phyloP scores from a whole-genome alignment of 2,888 invertebrate species.

The Torymus tubicola region DNA sequence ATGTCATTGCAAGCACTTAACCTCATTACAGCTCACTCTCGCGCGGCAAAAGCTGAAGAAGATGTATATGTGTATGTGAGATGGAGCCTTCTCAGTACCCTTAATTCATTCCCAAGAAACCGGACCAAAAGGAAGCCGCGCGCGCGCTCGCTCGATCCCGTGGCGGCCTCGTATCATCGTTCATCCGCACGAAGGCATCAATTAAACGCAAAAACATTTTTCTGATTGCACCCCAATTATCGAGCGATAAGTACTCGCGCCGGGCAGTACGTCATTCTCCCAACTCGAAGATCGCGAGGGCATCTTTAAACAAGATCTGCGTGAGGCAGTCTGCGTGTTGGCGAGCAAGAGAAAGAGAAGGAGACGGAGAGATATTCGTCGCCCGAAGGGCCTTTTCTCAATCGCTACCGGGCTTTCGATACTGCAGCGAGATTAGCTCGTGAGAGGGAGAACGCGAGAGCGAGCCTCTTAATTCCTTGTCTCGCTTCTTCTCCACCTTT shows the following conservation, averaged over 20 bases:
- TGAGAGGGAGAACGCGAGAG: slow-evolving; percentile 13
- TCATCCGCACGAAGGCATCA: slow-evolving; percentile 47
- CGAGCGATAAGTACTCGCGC: slow-evolving; percentile 48
- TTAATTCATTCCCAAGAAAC: slow-evolving; percentile 43
- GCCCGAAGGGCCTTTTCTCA: slow-evolving; percentile 54
- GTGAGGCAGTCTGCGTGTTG: slow-evolving; percentile 25
- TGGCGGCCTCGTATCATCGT: slow-evolving; percentile 14
- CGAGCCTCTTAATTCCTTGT: slow-evolving; percentile 56
- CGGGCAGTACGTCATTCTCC: slow-evolving; percentile 6
- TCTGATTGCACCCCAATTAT: slow-evolving; percentile 53
- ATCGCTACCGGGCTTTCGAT: slow-evolving; percentile 60
- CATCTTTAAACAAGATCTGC: slow-evolving; percentile 53
- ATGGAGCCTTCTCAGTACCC: slow-evolving; percentile 48
- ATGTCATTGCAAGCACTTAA: slow-evolving; percentile 51
- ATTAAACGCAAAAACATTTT: slow-evolving; percentile 50
- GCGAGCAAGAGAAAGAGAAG: slow-evolving; percentile 3
- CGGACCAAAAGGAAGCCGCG: slow-evolving; percentile 10
- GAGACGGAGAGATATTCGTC: slow-evolving; percentile 40
- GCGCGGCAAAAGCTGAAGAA: slow-evolving; percentile 23
- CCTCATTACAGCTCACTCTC: slow-evolving; percentile 36
- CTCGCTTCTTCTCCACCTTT: not conserved
- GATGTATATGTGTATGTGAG: slow-evolving; percentile 26
- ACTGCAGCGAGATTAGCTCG: slow-evolving; percentile 52
- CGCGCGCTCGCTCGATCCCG: slow-evolving; percentile 16
- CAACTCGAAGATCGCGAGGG: slow-evolving; percentile 14